A percentile compares a stretch with the other conserved stretches of the same genome.
phyloP scores from a whole-genome alignment of 2,888 invertebrate genomes.

The Leptopilina myrica region DNA sequence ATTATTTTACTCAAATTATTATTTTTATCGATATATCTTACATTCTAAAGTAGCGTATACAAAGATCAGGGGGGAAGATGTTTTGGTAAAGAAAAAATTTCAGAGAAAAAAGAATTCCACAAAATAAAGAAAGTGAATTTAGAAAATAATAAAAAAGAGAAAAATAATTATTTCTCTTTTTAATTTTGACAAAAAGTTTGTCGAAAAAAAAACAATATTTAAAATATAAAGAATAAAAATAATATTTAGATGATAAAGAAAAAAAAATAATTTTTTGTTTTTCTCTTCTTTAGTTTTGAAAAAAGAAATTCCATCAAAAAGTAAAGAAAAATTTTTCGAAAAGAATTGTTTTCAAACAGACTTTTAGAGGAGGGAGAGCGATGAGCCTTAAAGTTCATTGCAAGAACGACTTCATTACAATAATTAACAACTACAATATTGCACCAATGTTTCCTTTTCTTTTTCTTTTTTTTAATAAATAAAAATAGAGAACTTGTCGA shows the following conservation, averaged over 20 bases:
- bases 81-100: no score
- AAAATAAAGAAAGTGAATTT: neutral
- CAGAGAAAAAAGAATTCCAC: no score
- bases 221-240: no score
- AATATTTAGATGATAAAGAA: no score
- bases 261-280: no score
- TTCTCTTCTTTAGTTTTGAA: no score
- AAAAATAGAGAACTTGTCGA: constrained; percentile 5
- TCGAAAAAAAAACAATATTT: neutral
- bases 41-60: constrained; percentile 57
- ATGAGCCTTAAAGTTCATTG: constrained; percentile 11
- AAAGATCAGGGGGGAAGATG: constrained; percentile 45
- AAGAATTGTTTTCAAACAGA: no score
- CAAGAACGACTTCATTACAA: constrained; percentile 23
- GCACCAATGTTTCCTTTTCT: constrained; percentile 11
- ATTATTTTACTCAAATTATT: constrained; percentile 60
- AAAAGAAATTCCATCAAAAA: no score
- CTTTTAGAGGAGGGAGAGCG: no score
- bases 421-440: constrained; percentile 33
- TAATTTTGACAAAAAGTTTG: no score
- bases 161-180: no score
- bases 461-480: neutral
- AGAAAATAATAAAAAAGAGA: neutral
- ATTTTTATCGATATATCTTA: constrained; percentile 59
- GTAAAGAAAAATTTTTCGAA: no score